These are phyloP conservation scores for Andricus curvator DNA, from an alignment of 2,888 invertebrate genomes.

Conservation along the genomic window DNA sequence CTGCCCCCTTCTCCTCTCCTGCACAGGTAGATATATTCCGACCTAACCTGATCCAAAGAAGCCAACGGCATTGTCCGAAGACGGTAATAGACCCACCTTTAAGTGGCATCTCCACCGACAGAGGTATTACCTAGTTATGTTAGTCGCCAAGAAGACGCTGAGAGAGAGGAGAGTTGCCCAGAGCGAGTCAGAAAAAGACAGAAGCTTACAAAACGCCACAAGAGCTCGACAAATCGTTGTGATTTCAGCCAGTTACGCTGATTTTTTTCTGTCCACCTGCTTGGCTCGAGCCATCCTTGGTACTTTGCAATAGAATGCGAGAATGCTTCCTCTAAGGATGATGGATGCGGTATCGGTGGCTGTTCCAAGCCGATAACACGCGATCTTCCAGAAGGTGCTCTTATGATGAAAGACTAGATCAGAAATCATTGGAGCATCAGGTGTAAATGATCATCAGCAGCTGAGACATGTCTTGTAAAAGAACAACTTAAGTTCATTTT, in stretches of 20 bases:
- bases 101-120: conserved; percentile 46
- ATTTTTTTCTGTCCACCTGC: conserved; percentile 31
- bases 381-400: conserved; percentile 14
- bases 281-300: conserved; percentile 22
- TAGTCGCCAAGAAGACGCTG: conserved; percentile 17
- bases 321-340: conserved; percentile 4
- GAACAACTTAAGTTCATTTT: not conserved
- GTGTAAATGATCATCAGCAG: not conserved
- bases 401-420: conserved; percentile 12
- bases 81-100: conserved; percentile 55
- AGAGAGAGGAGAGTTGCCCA: conserved; percentile 16
- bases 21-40: conserved; percentile 54
- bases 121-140: conserved; percentile 48
- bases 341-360: conserved; percentile 6
- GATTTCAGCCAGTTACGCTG: conserved; percentile 29
- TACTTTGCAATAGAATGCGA: conserved; percentile 3
- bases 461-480: not conserved
- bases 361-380: not conserved
- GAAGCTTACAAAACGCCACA: conserved; percentile 21
- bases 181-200: conserved; percentile 10
- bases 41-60: conserved; percentile 56
- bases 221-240: conserved; percentile 39
- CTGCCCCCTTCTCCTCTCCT: conserved; percentile 53
- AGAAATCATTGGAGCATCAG: not conserved
- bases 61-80: conserved; percentile 58